phyloP scores from a whole-genome alignment of 2,888 invertebrate species.

The Melanchra persicariae region DNA sequence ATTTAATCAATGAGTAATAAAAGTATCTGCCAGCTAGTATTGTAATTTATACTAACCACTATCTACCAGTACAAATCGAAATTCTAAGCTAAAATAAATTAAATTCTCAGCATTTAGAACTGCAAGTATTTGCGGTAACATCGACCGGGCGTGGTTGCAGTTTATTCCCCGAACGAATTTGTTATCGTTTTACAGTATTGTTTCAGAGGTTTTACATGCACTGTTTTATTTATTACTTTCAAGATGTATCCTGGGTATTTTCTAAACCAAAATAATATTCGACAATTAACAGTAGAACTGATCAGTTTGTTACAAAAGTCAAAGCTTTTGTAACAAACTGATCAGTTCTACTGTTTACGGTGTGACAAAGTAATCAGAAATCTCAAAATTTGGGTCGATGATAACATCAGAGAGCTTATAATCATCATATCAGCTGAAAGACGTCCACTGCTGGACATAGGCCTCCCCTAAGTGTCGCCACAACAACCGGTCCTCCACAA shows the following conservation, averaged over 20 bases:
- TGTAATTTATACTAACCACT: neutral
- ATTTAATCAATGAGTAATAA: too few relatives aligned
- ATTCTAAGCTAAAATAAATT: slow-evolving; percentile 39
- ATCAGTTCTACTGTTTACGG: neutral
- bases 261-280: slow-evolving; percentile 1
- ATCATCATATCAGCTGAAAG: too few relatives aligned
- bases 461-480: too few relatives aligned
- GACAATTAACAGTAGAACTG: too few relatives aligned
- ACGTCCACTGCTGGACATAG: too few relatives aligned
- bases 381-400: neutral
- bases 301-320: too few relatives aligned
- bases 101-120: slow-evolving; percentile 38
- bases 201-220: slow-evolving; percentile 36
- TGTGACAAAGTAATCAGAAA: neutral
- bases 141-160: slow-evolving; percentile 59
- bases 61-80: slow-evolving; percentile 17
- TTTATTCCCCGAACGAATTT: slow-evolving; percentile 55
- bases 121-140: slow-evolving; percentile 54
- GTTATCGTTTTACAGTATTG: slow-evolving; percentile 54
- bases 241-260: slow-evolving; percentile 2
- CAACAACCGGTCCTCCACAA: too few relatives aligned
- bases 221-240: slow-evolving; percentile 54
- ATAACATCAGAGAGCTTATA: too few relatives aligned
- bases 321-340: neutral
- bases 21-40: neutral